These are phyloP conservation scores for Oreocharis arfaki DNA, from an alignment of 2,113 vertebrate genomes.

Conservation along the genomic window DNA sequence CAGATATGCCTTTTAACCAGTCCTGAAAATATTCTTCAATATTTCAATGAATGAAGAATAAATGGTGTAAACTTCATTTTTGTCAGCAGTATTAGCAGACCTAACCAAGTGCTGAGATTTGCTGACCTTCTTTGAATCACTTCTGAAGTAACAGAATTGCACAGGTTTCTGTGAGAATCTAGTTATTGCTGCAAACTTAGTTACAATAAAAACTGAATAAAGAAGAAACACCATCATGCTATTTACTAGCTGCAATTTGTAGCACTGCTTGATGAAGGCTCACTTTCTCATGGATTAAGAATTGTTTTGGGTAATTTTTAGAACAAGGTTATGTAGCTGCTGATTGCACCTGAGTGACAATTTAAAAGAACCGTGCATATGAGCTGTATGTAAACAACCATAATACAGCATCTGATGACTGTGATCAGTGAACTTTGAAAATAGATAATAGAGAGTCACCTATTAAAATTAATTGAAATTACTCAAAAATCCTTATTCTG, in stretches of 20 bases:
- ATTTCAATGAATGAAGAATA: neutral
- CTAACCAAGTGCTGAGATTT: neutral
- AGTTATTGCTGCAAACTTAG: neutral
- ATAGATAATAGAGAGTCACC: neutral
- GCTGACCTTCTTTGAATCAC: neutral
- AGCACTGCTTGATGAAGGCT: neutral
- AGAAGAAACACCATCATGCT: neutral
- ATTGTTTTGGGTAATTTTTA: neutral
- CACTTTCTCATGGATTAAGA: neutral
- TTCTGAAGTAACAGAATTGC: neutral
- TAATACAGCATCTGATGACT: neutral
- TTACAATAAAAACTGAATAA: neutral
- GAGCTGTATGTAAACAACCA: neutral
- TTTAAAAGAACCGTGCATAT: neutral
- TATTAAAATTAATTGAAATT: neutral
- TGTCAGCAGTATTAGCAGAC: neutral
- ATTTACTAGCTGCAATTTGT: neutral
- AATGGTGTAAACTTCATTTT: neutral
- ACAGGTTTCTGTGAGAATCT: neutral
- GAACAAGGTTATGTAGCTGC: neutral
- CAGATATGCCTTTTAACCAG: neutral
- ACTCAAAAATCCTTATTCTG: neutral
- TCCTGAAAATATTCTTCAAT: neutral
- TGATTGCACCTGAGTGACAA: neutral
- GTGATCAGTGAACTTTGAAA: neutral